Base-by-base conservation (phyloP, 2,888 invertebrate species). In the Caenorhabditis sulstoni region DNA sequence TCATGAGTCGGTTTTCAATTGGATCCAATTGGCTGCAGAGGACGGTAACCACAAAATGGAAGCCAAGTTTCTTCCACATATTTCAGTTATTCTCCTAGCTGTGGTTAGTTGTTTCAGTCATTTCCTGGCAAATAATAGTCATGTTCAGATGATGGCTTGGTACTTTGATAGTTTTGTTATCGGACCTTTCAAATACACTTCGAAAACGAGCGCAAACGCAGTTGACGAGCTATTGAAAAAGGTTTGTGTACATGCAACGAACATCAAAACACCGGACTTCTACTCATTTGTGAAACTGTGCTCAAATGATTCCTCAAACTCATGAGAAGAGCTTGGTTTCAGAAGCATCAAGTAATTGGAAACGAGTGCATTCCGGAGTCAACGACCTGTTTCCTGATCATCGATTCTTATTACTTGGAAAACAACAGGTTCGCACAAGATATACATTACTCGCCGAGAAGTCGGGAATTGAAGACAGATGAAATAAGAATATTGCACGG, bases 281-380 rank as follows among this genome's bases (percentile, higher is more conserved):
- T n/a, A n/a, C n/a, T n/a, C n/a, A n/a, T n/a, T n/a, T n/a, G n/a
- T n/a, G n/a, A n/a, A n/a, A n/a, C n/a, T n/a, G n/a, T n/a, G n/a
- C n/a, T n/a, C n/a, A n/a, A n/a, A n/a, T n/a, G n/a, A n/a, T n/a
- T n/a, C n/a, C n/a, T n/a, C n/a, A n/a, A n/a, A n/a, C n/a, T n/a
- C n/a, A n/a, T n/a, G n/a, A n/a, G n/a, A n/a, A 29, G 29, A 7
- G 29, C 7, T 29, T 7, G 29, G 3, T 66, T 68, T 0, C 62
- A 76, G 76, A 76, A 76, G 23, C 68, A 70, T 45, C 49, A 71
- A 29, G 64, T 81, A 2, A 35, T 79, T 7, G 79, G 67, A 8
- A 71, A 79, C 18, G 76, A 71, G 41, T 81, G 81, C 58, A 76
- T 79, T 53, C 75, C 75, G 3, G 39, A 65, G 0, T 73, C 75